Evolutionary conservation across 2,797 vertebrate species (phyloP).

Genomic region (Rhabdophis nuchalis): DNA sequence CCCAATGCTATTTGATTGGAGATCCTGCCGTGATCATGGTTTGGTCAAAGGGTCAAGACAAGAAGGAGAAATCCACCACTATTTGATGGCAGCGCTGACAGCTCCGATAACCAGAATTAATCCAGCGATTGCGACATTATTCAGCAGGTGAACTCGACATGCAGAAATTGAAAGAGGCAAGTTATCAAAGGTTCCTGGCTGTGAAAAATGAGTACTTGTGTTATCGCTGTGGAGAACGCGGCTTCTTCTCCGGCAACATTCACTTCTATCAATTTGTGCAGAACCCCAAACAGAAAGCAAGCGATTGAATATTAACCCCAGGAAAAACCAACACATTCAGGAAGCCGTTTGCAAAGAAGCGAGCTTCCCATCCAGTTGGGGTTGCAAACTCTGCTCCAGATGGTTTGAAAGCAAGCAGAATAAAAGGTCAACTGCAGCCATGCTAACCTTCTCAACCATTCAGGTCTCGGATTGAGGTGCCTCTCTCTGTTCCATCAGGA

Average conservation of each 20-base stretch:
- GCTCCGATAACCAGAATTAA: conserved; percentile 53
- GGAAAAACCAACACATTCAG: background rate
- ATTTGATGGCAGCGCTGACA: conserved; percentile 48
- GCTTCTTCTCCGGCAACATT: background rate
- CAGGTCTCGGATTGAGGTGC: background rate
- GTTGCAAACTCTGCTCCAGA: background rate
- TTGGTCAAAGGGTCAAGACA: conserved; percentile 35
- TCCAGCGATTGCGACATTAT: conserved; percentile 40
- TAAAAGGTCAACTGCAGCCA: background rate
- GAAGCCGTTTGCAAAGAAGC: background rate
- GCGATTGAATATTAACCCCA: background rate
- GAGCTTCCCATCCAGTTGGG: background rate
- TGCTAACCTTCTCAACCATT: background rate
- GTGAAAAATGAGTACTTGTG: conserved; percentile 37
- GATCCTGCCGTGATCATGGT: conserved; percentile 9
- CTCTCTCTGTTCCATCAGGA: background rate
- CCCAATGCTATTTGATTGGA: conserved; percentile 29
- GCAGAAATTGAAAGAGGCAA: conserved; percentile 40
- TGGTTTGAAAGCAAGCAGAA: background rate
- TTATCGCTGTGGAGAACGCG: background rate
- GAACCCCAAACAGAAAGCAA: conserved; percentile 1
- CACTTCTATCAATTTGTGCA: fast-evolving
- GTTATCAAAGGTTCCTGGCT: conserved; percentile 20
- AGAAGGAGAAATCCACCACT: conserved; percentile 42
- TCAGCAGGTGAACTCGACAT: conserved; percentile 42